phyloP scores from a whole-genome alignment of 2,888 invertebrate species.

The Furcula furcula region DNA sequence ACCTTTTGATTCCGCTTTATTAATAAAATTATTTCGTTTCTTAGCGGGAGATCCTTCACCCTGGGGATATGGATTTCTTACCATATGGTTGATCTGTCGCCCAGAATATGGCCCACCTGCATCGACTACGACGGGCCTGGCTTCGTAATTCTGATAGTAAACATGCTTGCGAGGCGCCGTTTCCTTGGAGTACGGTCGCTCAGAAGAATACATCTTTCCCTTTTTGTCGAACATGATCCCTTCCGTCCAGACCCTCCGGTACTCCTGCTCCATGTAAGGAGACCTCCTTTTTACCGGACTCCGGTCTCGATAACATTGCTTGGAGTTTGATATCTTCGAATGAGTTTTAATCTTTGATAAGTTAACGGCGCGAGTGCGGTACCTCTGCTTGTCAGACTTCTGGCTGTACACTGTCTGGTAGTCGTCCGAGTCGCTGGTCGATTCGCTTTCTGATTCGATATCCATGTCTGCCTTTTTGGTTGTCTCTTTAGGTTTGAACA shows the following conservation, averaged over 20 bases:
- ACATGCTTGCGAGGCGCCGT: conserved; percentile 8
- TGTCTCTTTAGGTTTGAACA: conserved; percentile 44
- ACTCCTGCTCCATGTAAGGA: conserved; percentile 61
- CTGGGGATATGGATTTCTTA: too few species aligned
- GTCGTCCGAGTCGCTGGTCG: conserved; percentile 47
- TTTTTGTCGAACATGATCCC: conserved; percentile 41
- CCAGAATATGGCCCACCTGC: not conserved
- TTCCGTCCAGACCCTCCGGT: conserved; percentile 56
- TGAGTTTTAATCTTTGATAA: conserved; percentile 28
- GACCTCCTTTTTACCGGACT: conserved; percentile 28
- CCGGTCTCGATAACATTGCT: conserved; percentile 19
- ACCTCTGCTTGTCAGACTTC: conserved; percentile 20
- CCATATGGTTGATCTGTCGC: too few species aligned
- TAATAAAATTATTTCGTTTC: not conserved
- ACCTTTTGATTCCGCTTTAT: not conserved
- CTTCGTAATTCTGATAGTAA: conserved; percentile 44
- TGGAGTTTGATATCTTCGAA: conserved; percentile 35
- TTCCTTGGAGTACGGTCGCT: conserved; percentile 20
- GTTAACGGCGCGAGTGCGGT: conserved; percentile 10
- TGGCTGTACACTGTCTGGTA: conserved; percentile 57
- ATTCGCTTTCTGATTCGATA: conserved; percentile 26
- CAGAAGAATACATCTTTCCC: conserved; percentile 28
- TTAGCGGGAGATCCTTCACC: not conserved
- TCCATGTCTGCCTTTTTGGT: conserved; percentile 11
- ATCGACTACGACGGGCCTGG: conserved; percentile 32